Percentiles rank a stretch among this genome's conserved stretches.
These are phyloP conservation scores for Laticauda laticaudata DNA, from an alignment of 2,113 vertebrate species.

Conservation along the genomic window DNA sequence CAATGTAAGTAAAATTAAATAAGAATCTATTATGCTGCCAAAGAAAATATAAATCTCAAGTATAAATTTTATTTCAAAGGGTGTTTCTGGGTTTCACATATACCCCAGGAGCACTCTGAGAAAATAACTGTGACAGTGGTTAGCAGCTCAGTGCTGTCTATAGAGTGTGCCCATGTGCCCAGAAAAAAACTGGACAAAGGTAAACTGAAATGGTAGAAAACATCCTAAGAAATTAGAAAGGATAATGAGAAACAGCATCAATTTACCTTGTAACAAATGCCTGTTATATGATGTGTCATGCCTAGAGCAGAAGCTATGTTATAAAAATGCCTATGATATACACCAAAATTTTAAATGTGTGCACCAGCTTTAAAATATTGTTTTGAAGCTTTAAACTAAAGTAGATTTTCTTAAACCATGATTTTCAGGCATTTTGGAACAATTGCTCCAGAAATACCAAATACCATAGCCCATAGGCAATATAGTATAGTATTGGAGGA, in stretches of 20 bases:
- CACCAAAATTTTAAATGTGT: background rate
- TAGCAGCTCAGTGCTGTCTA: background rate
- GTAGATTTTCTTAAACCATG: background rate
- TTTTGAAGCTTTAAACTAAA: background rate
- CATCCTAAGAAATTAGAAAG: background rate
- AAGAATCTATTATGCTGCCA: background rate
- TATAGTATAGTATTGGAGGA: background rate
- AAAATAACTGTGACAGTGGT: background rate
- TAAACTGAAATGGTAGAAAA: background rate
- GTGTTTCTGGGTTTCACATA: background rate
- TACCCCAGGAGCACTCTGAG: background rate
- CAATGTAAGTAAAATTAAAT: background rate
- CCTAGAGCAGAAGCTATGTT: background rate
- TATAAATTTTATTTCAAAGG: background rate
- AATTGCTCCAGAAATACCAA: background rate
- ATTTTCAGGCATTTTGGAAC: background rate
- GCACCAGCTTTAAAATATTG: background rate
- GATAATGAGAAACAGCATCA: background rate
- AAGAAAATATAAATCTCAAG: background rate
- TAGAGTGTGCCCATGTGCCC: background rate
- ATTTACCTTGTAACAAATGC: background rate
- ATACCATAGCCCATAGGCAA: background rate
- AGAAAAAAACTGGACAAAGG: background rate
- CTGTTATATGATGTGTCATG: background rate
- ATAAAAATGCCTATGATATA: background rate